phyloP scores from a whole-genome alignment of 92 coral and sea anemone species.

The Parazoanthus atlanticus region DNA sequence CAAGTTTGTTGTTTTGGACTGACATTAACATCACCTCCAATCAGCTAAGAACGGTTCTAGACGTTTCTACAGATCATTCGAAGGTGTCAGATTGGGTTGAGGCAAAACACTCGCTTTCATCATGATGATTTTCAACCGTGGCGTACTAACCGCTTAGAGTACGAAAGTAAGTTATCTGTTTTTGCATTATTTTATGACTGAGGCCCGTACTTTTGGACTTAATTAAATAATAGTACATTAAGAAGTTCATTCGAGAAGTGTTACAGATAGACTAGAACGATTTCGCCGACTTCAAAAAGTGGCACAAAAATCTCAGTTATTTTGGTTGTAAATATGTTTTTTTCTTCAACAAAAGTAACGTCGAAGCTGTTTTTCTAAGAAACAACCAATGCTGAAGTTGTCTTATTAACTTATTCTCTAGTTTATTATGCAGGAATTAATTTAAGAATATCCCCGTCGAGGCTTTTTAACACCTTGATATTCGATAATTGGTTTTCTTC shows the following conservation, averaged over 20 bases:
- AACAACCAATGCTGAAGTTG: background rate
- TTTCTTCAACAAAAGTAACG: background rate
- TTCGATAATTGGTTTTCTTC: background rate
- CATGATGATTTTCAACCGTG: background rate
- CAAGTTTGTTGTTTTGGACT: background rate
- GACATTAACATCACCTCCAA: background rate
- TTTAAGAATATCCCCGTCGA: background rate
- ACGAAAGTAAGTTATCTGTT: constrained; percentile 12
- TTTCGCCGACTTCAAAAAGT: background rate
- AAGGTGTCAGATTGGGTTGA: background rate
- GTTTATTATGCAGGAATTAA: background rate
- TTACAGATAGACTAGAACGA: background rate
- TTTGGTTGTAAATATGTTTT: background rate
- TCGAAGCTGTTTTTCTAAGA: background rate
- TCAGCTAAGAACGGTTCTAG: background rate
- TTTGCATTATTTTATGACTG: background rate
- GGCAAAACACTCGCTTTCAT: background rate
- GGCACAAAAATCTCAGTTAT: background rate
- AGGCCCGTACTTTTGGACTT: background rate
- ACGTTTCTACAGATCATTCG: background rate
- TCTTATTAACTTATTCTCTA: background rate
- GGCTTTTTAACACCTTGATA: too few relatives aligned
- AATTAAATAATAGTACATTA: background rate
- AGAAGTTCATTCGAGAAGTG: background rate
- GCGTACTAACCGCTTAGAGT: background rate